Evolutionary conservation across 2,797 vertebrate species (phyloP).

Genomic region (Hirundo rustica): DNA sequence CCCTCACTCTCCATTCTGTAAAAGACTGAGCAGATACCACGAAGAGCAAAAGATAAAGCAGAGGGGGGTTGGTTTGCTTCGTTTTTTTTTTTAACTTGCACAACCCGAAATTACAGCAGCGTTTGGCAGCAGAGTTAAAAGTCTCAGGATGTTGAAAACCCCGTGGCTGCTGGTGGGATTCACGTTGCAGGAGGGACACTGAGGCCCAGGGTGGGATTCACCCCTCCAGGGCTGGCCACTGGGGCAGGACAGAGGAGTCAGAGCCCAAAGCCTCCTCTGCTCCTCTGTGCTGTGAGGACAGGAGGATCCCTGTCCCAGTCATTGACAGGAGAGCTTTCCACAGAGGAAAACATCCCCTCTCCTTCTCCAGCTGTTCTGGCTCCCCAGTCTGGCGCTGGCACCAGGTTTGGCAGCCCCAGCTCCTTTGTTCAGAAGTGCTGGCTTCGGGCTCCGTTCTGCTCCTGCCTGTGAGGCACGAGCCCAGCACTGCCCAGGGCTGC

Average conservation of each 20-base stretch:
- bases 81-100: background rate
- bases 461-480: background rate
- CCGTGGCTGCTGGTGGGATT: background rate
- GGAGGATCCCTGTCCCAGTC: too few relatives aligned
- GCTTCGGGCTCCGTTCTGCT: background rate
- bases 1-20: background rate
- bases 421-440: background rate
- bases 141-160: background rate
- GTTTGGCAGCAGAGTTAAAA: background rate
- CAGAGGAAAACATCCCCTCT: rapidly evolving
- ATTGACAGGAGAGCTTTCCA: background rate
- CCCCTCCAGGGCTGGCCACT: background rate
- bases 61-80: background rate
- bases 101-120: background rate
- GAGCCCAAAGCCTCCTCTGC: background rate
- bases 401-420: background rate
- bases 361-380: rapidly evolving
- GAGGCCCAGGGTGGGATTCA: background rate
- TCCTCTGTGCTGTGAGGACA: background rate
- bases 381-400: background rate
- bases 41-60: background rate
- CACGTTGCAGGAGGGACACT: rapidly evolving
- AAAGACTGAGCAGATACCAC: background rate
- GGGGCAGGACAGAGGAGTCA: background rate
- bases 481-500: background rate